Evolutionary conservation across 2,888 invertebrate genomes (phyloP).

Genomic region (Agonopterix heracliana): DNA sequence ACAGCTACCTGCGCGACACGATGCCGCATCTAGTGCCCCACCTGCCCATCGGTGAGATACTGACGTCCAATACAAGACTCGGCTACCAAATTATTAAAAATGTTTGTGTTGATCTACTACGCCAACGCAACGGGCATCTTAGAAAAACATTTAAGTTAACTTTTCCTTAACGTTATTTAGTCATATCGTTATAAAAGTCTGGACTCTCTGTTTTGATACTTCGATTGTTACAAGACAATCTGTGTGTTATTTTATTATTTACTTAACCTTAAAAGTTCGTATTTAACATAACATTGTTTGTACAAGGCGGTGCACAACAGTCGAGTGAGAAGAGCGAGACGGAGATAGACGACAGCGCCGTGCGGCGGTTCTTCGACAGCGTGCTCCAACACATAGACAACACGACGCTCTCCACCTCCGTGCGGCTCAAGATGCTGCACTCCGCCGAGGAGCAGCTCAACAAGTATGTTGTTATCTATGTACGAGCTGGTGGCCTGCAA

Average conservation of each 20-base stretch:
- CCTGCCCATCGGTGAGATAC: constrained; percentile 67
- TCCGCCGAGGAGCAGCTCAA: constrained; percentile 81
- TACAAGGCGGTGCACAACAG: constrained; percentile 52
- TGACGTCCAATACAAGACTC: no score
- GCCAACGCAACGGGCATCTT: no score
- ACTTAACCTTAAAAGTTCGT: no score
- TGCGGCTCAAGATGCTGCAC: constrained; percentile 76
- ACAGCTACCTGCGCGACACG: constrained; percentile 93
- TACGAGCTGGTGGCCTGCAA: neutral
- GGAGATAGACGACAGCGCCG: constrained; percentile 75
- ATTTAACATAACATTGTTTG: no score
- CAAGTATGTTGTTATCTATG: constrained; percentile 38
- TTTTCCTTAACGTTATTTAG: no score
- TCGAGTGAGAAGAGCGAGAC: constrained; percentile 49
- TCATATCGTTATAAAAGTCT: no score
- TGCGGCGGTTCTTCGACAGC: constrained; percentile 83
- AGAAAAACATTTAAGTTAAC: no score
- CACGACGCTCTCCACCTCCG: constrained; percentile 76
- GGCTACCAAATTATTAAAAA: no score
- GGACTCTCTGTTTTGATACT: no score
- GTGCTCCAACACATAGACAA: constrained; percentile 84
- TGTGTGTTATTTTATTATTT: no score
- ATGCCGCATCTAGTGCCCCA: constrained; percentile 93
- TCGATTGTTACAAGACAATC: no score
- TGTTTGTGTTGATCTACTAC: no score